Percentiles rank a stretch among this genome's conserved stretches.
These are phyloP conservation scores for Hydrolagus affinis DNA, from an alignment of 2,113 vertebrate genomes.

Conservation along the genomic window DNA sequence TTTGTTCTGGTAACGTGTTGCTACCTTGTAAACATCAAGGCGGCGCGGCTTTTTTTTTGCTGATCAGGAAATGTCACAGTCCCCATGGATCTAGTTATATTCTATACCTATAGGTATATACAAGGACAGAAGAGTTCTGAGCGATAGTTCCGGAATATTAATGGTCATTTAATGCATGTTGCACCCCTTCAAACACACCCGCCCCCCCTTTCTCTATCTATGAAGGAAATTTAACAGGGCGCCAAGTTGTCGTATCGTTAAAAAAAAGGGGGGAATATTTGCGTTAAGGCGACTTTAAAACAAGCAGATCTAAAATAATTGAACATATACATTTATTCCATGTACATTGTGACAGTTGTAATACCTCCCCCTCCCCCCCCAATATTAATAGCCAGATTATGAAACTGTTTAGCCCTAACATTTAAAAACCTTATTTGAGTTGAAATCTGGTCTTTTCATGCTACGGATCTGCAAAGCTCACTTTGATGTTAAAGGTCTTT, in stretches of 20 bases:
- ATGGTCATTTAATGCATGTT: neutral
- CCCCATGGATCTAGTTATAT: neutral
- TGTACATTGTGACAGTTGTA: neutral
- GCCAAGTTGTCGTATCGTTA: neutral
- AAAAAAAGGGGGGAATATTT: slow-evolving; percentile 32
- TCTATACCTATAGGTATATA: neutral
- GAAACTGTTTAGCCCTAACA: neutral
- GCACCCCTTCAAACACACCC: neutral
- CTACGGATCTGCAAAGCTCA: neutral
- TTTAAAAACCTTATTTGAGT: no score
- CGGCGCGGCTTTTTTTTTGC: neutral
- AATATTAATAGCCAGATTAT: neutral
- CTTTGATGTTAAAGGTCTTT: neutral
- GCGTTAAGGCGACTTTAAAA: slow-evolving; percentile 33
- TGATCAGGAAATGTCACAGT: no score
- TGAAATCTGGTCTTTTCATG: no score
- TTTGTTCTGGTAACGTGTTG: neutral
- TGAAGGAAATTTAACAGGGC: neutral
- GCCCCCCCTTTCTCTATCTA: neutral
- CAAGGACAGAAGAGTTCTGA: neutral
- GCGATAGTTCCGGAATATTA: neutral
- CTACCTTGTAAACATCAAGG: neutral
- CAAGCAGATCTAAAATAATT: slow-evolving; percentile 37
- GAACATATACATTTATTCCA: slow-evolving; percentile 35
- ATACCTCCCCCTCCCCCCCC: neutral